Evolutionary conservation across 2,113 vertebrate species (phyloP).

Genomic region (Bos taurus): DNA sequence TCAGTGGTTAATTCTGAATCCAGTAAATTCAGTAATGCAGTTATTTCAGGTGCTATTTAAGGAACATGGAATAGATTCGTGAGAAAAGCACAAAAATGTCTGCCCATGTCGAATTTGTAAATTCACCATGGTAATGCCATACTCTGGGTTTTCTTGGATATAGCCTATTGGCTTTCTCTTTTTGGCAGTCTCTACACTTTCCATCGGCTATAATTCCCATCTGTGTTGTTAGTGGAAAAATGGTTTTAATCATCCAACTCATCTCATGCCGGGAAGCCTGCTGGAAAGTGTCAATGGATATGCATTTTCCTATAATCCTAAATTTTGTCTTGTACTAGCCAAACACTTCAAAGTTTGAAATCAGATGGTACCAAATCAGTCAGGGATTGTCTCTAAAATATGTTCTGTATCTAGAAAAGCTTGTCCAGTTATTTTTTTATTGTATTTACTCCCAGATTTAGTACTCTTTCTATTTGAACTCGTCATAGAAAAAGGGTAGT

Average conservation of each 20-base stretch:
- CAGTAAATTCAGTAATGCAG: neutral
- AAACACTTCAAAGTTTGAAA: neutral
- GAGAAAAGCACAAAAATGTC: neutral
- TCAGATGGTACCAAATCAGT: neutral
- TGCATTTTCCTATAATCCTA: neutral
- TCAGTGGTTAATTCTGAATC: neutral
- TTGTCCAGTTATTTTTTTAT: neutral
- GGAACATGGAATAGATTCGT: neutral
- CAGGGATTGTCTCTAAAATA: neutral
- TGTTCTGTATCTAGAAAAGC: neutral
- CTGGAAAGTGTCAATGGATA: conserved; percentile 7
- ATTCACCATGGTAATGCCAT: neutral
- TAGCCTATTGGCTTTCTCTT: neutral
- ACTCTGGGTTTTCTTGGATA: neutral
- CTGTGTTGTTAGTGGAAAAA: conserved; percentile 28
- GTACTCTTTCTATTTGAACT: neutral
- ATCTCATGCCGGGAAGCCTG: neutral
- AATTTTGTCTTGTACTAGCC: neutral
- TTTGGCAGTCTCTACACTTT: neutral
- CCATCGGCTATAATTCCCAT: neutral
- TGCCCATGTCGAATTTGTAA: neutral
- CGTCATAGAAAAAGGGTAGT: neutral
- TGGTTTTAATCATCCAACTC: conserved; percentile 39
- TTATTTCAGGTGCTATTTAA: neutral
- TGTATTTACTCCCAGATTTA: neutral